Base-by-base conservation (phyloP, 2,888 invertebrate species). In the Drosophila phalerata region DNA sequence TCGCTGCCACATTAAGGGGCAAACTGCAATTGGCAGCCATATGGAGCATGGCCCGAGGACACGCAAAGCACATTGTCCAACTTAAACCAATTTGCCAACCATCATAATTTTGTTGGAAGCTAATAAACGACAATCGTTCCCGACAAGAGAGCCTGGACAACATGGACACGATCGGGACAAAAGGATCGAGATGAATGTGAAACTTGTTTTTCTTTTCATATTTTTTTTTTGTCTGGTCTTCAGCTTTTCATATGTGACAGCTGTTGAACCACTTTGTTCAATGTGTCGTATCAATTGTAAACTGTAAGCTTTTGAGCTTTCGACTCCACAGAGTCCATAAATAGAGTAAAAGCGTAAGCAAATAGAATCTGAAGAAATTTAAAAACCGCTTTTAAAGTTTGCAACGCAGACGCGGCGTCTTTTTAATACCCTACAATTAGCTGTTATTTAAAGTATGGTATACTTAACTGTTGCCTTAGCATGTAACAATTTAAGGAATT, bases 21-120 rank as follows among this genome's bases (percentile, higher is more conserved):
- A 48, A 10, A 37, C 37, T 30, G 55, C 62, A 62, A 62, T 62
- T 62, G 56, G 38, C 55, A 64, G 63, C 81, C 86, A 85, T 73
- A 79, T 83, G 79, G 67, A 30, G 9, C 65, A 64, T 67, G 51
- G 45, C 40, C 48, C 17, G 58, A 52, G 79, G 66, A 83, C 86
- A 86, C 86, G 81, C 81, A 81, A 81, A 66, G 63, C 61, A 30
- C 58, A 55, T 55, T 62, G 74, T 57, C 38, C 61, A 61, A 48
- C 61, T 51, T 32, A 51, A 43, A 38, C 48, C 77, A 81, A 80
- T 80, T 81, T 80, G 57, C 51, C 62, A 76, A 57, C 69, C 77
- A 83, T 86, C 81, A 83, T 82, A 71, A 82, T 85, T 85, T 57
- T 61, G 67, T 65, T 42, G 38, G 58, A 68, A 65, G 62, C 77